phyloP scores from a whole-genome alignment of 2,113 vertebrate species.

The Hiodon alosoides region DNA sequence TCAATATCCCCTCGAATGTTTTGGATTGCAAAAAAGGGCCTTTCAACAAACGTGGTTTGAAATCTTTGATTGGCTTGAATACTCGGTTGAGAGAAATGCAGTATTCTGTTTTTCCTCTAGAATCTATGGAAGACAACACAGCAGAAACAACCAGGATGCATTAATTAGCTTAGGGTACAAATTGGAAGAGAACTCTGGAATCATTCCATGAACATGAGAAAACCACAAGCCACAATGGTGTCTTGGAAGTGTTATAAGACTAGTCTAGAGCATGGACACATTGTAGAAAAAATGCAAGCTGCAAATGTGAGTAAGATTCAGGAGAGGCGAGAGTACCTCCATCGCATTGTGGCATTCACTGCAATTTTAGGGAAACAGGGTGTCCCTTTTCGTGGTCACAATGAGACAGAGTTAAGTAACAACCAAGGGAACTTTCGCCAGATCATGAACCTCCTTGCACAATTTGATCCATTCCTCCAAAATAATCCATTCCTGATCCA shows the following conservation, averaged over 20 bases:
- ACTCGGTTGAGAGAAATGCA: constrained; percentile 12
- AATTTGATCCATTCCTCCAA: constrained; percentile 17
- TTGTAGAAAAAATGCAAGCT: constrained; percentile 10
- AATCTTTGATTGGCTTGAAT: constrained; percentile 16
- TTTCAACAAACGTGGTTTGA: constrained; percentile 20
- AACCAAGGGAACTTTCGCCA: constrained; percentile 24
- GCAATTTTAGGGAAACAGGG: constrained; percentile 20
- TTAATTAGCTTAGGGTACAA: background rate
- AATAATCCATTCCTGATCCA: too few relatives aligned
- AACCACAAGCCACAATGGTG: constrained; percentile 5
- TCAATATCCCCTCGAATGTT: background rate
- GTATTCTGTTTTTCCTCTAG: constrained; percentile 16
- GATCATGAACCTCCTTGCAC: constrained; percentile 10
- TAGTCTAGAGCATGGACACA: constrained; percentile 7
- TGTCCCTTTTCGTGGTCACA: constrained; percentile 15
- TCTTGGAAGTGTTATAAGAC: constrained; percentile 19
- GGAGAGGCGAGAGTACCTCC: constrained; percentile 20
- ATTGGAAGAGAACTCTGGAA: constrained; percentile 18
- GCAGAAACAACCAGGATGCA: background rate
- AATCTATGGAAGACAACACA: constrained; percentile 8
- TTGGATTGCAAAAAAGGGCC: constrained; percentile 6
- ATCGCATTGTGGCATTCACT: background rate
- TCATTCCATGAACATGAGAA: constrained; percentile 9
- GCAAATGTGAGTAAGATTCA: constrained; percentile 5
- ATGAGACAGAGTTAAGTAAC: background rate